Evolutionary conservation across 2,113 vertebrate species (phyloP).

Genomic region (Ahaetulla prasina): DNA sequence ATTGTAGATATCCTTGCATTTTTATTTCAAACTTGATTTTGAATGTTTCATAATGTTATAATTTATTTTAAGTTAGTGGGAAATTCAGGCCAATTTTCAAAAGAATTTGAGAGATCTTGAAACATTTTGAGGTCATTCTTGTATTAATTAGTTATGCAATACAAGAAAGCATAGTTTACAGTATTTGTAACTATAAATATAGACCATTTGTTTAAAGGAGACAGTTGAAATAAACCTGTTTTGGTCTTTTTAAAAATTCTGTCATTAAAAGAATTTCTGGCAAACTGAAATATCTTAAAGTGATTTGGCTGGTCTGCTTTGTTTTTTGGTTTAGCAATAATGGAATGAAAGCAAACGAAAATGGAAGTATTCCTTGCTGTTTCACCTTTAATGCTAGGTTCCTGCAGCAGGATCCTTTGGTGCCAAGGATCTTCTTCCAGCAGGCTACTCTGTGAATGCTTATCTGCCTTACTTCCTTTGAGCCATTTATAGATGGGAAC

Average conservation of each 20-base stretch:
- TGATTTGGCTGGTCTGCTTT: conserved; percentile 25
- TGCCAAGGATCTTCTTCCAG: neutral
- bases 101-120: conserved; percentile 61
- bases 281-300: conserved; percentile 63
- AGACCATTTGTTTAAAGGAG: conserved; percentile 64
- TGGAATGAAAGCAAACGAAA: conserved; percentile 42
- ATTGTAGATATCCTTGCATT: conserved; percentile 45
- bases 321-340: conserved; percentile 24
- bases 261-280: conserved; percentile 77
- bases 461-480: too few species aligned
- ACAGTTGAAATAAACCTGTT: conserved; percentile 68
- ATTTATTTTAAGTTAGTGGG: conserved; percentile 33
- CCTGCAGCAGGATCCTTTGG: neutral
- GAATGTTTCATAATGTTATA: conserved; percentile 42
- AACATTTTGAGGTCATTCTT: conserved; percentile 62
- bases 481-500: neutral
- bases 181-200: conserved; percentile 69
- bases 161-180: conserved; percentile 63
- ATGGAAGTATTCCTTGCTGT: conserved; percentile 37
- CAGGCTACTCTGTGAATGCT: neutral
- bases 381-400: conserved; percentile 16
- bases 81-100: conserved; percentile 35
- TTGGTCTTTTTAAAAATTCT: conserved; percentile 68
- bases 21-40: conserved; percentile 50
- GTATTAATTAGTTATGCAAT: conserved; percentile 70